A percentile compares a stretch with the other conserved stretches of the same genome.
phyloP scores from a whole-genome alignment of 2,113 vertebrate genomes.

The Gyps fulvus region DNA sequence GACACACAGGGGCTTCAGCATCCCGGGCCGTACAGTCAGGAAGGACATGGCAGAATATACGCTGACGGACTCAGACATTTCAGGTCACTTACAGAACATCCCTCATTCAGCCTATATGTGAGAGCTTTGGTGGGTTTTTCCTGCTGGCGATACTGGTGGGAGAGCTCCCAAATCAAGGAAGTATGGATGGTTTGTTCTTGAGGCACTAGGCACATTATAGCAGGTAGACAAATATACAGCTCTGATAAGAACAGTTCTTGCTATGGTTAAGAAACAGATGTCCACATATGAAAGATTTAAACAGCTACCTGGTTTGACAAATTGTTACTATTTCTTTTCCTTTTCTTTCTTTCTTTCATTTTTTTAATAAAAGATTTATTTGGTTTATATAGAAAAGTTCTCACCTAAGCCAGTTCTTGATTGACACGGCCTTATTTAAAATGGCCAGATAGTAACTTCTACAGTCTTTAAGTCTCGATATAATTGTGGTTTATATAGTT shows the following conservation, averaged over 20 bases:
- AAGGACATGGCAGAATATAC: background rate
- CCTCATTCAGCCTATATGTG: background rate
- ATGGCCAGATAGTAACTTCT: background rate
- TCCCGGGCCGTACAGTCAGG: fast-evolving
- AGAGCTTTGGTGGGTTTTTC: background rate
- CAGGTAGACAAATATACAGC: background rate
- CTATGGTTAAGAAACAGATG: background rate
- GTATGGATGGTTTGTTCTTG: background rate
- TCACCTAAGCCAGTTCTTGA: background rate
- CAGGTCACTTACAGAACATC: background rate
- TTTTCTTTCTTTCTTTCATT: background rate
- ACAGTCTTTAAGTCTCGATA: background rate
- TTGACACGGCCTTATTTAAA: background rate
- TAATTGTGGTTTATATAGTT: background rate
- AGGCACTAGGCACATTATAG: background rate
- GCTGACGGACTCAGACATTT: background rate
- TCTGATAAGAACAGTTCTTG: background rate
- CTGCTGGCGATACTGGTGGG: background rate
- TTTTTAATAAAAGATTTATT: background rate
- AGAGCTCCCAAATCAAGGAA: background rate
- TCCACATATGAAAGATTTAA: background rate
- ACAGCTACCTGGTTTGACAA: background rate
- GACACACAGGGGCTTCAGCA: background rate
- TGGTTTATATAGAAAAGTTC: background rate
- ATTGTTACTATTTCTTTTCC: background rate